These are phyloP conservation scores for Nestor notabilis DNA, from an alignment of 2,113 vertebrate species.

Conservation along the genomic window DNA sequence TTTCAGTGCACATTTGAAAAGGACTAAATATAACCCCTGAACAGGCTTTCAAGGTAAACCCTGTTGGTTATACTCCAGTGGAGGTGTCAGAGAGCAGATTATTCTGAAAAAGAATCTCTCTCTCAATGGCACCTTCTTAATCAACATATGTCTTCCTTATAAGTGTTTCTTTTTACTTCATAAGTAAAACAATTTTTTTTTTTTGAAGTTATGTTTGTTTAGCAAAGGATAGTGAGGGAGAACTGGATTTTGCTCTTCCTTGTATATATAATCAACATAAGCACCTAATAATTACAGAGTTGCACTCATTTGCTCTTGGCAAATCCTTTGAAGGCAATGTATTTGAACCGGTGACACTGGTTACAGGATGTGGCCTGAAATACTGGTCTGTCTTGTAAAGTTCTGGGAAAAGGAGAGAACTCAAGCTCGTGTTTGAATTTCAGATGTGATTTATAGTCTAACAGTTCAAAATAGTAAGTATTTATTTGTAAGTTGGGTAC, in stretches of 20 bases:
- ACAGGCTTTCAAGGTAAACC: not conserved
- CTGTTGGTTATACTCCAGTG: not conserved
- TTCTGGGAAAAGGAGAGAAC: slow-evolving; percentile 52
- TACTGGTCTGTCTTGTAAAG: slow-evolving; percentile 66
- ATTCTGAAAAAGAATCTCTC: not conserved
- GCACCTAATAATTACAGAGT: slow-evolving; percentile 64
- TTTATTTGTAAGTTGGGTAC: not conserved
- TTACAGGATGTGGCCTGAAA: slow-evolving; percentile 60
- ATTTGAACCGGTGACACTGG: slow-evolving; percentile 62
- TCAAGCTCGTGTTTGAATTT: slow-evolving; percentile 20
- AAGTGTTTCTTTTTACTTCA: slow-evolving; percentile 23
- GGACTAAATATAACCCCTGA: not conserved
- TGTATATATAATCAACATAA: slow-evolving; percentile 61
- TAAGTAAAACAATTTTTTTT: not conserved
- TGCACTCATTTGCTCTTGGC: slow-evolving; percentile 54
- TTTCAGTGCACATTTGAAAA: not conserved
- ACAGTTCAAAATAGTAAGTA: not conserved
- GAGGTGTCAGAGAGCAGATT: not conserved
- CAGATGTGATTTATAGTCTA: slow-evolving; percentile 19
- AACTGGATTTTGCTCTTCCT: slow-evolving; percentile 60
- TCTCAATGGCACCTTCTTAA: not conserved
- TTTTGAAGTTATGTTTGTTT: slow-evolving; percentile 28
- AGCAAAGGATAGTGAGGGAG: slow-evolving; percentile 41
- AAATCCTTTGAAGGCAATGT: slow-evolving; percentile 55
- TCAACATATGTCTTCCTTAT: not conserved